Conservation (phyloP, 1,140 invertebrate genomes). For the Heliconius hewitsoni region DNA sequence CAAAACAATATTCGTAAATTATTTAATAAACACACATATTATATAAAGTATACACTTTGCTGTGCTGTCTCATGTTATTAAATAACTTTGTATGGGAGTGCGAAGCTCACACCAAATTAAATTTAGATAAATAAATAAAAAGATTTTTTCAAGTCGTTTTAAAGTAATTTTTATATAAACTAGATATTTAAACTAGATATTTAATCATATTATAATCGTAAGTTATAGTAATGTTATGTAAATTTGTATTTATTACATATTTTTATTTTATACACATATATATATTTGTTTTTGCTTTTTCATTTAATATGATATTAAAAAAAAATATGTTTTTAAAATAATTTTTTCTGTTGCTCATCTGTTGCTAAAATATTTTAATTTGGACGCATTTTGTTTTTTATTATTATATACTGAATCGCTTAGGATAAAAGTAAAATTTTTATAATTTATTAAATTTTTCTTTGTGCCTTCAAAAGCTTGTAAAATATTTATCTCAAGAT, state of each 20-base stretch:
- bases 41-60: background rate
- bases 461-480: background rate
- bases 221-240: background rate
- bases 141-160: background rate
- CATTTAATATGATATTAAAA: background rate
- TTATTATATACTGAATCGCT: too few relatives aligned
- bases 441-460: too few relatives aligned
- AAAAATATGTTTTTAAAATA: background rate
- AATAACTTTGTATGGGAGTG: constrained; percentile 12
- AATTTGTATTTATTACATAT: background rate
- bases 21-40: background rate
- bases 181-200: background rate
- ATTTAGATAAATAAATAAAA: background rate
- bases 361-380: too few relatives aligned
- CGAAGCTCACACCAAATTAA: constrained; percentile 19
- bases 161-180: background rate
- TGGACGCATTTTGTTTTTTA: too few relatives aligned
- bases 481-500: background rate
- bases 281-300: background rate
- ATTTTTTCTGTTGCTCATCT: background rate
- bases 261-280: background rate
- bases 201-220: background rate
- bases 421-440: too few relatives aligned
- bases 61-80: background rate
- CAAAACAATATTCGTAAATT: too few relatives aligned